These are phyloP conservation scores for Phataginus tetradactyla DNA, from an alignment of 2,797 vertebrate species.

Conservation along the genomic window DNA sequence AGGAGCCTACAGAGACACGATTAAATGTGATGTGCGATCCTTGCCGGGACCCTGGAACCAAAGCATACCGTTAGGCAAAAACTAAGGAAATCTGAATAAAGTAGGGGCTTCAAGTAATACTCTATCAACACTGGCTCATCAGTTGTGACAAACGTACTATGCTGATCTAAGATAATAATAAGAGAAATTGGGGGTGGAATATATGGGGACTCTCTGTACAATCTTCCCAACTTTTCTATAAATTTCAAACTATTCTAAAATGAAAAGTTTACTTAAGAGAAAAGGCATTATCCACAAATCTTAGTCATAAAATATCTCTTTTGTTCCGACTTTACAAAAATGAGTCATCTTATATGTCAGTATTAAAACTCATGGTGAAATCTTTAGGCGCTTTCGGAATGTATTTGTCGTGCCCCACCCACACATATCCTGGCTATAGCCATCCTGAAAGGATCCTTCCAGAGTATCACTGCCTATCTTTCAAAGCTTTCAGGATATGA, in stretches of 20 bases:
- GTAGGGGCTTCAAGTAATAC: background rate
- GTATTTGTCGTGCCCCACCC: background rate
- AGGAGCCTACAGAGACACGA: background rate
- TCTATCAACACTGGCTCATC: background rate
- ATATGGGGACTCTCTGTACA: background rate
- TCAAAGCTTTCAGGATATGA: background rate
- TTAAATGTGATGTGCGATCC: background rate
- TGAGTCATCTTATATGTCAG: background rate
- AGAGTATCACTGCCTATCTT: background rate
- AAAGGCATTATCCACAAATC: background rate
- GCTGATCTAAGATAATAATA: background rate
- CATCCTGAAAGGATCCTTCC: background rate
- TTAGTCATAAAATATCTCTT: slow-evolving; percentile 1
- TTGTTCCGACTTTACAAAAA: background rate
- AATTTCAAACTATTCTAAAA: background rate
- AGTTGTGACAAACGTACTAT: background rate
- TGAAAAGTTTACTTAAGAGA: background rate
- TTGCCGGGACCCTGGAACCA: background rate
- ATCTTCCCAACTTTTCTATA: background rate
- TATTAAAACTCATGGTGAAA: background rate
- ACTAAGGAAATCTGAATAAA: background rate
- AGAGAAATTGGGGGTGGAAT: background rate
- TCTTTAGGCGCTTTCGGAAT: background rate
- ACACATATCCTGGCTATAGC: background rate
- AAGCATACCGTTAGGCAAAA: background rate